Percentiles rank a stretch among this genome's conserved stretches.
These are phyloP conservation scores for Ceratotherium simum DNA, from an alignment of 2,113 vertebrate species.

Conservation along the genomic window DNA sequence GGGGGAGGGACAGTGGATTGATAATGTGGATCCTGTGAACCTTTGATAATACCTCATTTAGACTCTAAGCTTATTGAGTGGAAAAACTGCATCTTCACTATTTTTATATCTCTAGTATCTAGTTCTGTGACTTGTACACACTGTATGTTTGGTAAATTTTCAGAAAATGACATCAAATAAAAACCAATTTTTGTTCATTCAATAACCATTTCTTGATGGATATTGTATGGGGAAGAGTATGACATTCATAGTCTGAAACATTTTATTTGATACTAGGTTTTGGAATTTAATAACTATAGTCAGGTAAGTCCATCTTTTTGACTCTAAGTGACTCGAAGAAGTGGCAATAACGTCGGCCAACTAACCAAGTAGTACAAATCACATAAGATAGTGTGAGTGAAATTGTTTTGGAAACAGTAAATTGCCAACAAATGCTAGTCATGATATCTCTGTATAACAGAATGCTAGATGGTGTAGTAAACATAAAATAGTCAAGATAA, in stretches of 20 bases:
- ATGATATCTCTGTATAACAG: not conserved
- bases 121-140: not conserved
- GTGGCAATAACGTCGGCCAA: not conserved
- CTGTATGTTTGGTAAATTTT: not conserved
- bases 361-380: not conserved
- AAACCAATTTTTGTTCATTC: not conserved
- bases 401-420: not conserved
- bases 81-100: not conserved
- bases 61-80: not conserved
- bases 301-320: not conserved
- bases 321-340: not conserved
- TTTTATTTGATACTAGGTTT: not conserved
- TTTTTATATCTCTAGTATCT: not conserved
- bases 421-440: not conserved
- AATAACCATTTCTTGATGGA: not conserved
- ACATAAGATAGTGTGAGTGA: not conserved
- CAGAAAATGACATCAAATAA: not conserved
- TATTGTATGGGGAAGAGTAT: not conserved
- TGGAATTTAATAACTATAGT: not conserved
- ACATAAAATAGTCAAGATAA: not conserved
- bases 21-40: not conserved
- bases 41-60: not conserved
- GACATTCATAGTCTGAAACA: not conserved
- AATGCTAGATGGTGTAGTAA: not conserved
- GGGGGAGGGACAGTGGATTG: not conserved